A percentile compares a stretch with the other conserved stretches of the same genome.
phyloP scores from a whole-genome alignment of 2,888 invertebrate species.

The Sipha maydis region DNA sequence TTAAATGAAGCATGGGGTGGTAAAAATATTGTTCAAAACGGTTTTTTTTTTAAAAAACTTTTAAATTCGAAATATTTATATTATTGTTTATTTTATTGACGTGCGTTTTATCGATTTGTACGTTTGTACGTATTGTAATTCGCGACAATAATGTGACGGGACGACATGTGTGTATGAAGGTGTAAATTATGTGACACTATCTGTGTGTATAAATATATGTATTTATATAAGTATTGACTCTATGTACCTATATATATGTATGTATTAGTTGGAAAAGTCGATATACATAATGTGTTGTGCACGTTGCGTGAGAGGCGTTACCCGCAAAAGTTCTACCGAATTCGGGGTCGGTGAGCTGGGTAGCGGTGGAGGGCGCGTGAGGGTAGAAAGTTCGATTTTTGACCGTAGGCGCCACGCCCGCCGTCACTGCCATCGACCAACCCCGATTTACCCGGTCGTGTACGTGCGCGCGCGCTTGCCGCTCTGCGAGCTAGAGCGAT shows the following conservation, averaged over 20 bases:
- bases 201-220: background rate
- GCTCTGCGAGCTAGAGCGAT: too few species aligned
- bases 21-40: too few species aligned
- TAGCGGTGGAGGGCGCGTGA: background rate
- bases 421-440: conserved; percentile 1
- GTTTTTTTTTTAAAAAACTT: too few species aligned
- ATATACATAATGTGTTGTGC: conserved; percentile 16
- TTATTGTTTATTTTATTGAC: too few species aligned
- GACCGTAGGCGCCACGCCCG: conserved; percentile 57
- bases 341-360: background rate
- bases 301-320: conserved; percentile 50
- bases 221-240: background rate
- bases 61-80: too few species aligned
- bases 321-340: background rate
- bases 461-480: conserved; percentile 1
- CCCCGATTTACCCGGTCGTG: background rate
- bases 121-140: background rate
- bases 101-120: background rate
- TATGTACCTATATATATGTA: background rate
- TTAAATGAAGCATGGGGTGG: too few species aligned
- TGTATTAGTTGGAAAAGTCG: conserved; percentile 9
- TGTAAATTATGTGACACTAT: too few species aligned
- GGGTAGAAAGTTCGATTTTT: conserved; percentile 62
- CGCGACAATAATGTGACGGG: too few species aligned
- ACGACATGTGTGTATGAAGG: too few species aligned